Evolutionary conservation across 2,113 vertebrate genomes (phyloP), one percentile per base, ranked within the genome.

Genomic region (Fregetta grallaria): DNA sequence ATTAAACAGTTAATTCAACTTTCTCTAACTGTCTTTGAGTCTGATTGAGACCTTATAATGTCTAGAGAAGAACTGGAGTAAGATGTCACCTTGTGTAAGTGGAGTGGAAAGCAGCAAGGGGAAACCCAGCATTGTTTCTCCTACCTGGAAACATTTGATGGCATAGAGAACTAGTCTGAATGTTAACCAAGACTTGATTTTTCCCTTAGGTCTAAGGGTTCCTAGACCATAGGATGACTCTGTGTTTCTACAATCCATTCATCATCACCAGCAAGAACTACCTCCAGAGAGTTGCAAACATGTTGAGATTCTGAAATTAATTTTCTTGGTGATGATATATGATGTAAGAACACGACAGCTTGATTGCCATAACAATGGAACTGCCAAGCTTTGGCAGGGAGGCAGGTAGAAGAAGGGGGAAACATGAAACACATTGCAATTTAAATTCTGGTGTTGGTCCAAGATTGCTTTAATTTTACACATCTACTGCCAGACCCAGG

Each of bases 321-420:
- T 96, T 96, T 95, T 97, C 92, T 79, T 96, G 74, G 74, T 88
- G 73, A 88, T 45, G 11, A 95, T 92, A 73, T 62, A 75, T 78
- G 91, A 90, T 94, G 38, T 58, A 97, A 92, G 76, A 86, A 93
- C 58, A 80, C 3, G 71, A 92, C 86, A 96, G 23, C 26, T 96
- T 94, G 96, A 96, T 92, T 96, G 90, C 74, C 71, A 80, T 92
- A 95, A 92, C 97, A 97, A 96, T 96, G 74, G 90, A 89, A 90
- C 71, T 87, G 75, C 66, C 86, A 94, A 75, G 40, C 68, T 95
- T 92, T 95, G 72, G 56, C 40, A 49, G 13, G 10, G 12, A 91
- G n/a, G 16, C 40, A 88, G 20, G 38, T 52, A 90, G 42, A 87
- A 74, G 47, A 93, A 87, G 38, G 12, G 26, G 61, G 70, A 85